phyloP scores from a whole-genome alignment of 1,140 invertebrate genomes.

The Drosophila grimshawi region DNA sequence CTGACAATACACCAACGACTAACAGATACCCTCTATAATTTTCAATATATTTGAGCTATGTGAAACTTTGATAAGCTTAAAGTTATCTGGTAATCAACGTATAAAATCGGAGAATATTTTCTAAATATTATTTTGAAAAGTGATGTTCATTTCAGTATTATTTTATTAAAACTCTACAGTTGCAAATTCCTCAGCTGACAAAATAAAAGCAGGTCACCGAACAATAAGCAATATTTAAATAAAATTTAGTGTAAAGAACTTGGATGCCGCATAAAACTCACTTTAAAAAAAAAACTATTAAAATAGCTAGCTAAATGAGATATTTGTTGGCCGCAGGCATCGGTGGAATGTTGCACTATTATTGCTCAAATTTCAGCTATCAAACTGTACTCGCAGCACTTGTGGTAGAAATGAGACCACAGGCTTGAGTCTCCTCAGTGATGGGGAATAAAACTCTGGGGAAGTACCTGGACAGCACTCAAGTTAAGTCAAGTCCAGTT shows the following conservation, averaged over 20 bases:
- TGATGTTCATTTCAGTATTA: too few relatives aligned
- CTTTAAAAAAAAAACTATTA: background rate
- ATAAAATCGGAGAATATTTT: background rate
- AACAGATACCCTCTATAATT: conserved; percentile 2
- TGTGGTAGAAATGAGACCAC: conserved; percentile 3
- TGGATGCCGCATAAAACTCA: too few relatives aligned
- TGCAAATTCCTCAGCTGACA: too few relatives aligned
- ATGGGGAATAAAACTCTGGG: conserved; percentile 7
- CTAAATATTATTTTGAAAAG: too few relatives aligned
- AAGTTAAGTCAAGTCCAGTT: conserved; percentile 17
- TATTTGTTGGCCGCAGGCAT: background rate
- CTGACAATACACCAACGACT: background rate
- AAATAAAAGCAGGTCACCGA: too few relatives aligned
- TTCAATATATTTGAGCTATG: background rate
- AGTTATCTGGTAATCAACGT: background rate
- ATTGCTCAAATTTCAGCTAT: conserved; percentile 26
- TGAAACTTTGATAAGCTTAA: background rate
- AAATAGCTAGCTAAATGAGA: too few relatives aligned
- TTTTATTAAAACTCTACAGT: too few relatives aligned
- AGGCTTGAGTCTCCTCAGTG: conserved; percentile 4
- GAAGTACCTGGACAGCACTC: conserved; percentile 24
- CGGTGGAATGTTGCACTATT: conserved; percentile 6
- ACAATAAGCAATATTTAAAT: too few relatives aligned
- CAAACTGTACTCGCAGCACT: conserved; percentile 32
- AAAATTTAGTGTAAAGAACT: too few relatives aligned